Percentiles rank a stretch among this genome's conserved stretches.
Conservation (phyloP, 2,113 vertebrate species). For the Scolopax mira region DNA sequence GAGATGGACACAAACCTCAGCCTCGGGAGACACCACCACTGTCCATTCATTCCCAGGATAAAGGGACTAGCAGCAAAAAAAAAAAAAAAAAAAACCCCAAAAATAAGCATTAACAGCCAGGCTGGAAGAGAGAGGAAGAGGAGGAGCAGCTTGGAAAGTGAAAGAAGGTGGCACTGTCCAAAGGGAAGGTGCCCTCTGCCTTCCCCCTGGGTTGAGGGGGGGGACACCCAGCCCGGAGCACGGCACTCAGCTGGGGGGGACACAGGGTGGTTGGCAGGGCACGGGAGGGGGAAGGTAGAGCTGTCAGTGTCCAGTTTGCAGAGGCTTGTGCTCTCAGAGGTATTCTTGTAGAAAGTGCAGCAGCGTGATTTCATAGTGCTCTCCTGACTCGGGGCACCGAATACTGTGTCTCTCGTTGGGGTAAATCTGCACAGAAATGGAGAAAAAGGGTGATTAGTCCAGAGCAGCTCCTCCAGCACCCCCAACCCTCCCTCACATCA, state of each 20-base stretch:
- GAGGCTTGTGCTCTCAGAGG: conserved; percentile 82
- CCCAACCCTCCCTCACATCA: neutral
- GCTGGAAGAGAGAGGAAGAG: conserved; percentile 46
- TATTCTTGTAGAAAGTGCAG: conserved; percentile 98
- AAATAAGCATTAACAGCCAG: conserved; percentile 51
- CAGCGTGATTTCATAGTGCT: conserved; percentile 99
- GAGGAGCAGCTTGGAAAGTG: conserved; percentile 43
- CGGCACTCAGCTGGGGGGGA: neutral
- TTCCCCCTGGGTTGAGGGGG: neutral
- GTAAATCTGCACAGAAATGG: conserved; percentile 83
- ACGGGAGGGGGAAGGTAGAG: neutral
- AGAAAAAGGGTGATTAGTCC: neutral
- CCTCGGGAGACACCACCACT: neutral
- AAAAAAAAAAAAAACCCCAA: conserved; percentile 54
- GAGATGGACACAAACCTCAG: conserved; percentile 46
- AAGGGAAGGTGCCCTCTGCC: neutral
- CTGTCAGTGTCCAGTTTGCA: conserved; percentile 51
- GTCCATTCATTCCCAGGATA: conserved; percentile 50
- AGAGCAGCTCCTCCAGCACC: neutral
- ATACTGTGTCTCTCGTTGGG: conserved; percentile 99
- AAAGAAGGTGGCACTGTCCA: conserved; percentile 33
- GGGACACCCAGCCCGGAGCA: neutral
- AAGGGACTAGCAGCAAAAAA: conserved; percentile 68
- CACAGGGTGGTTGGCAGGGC: neutral
- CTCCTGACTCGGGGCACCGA: conserved; percentile 96